Percentiles rank a stretch among this genome's conserved stretches.
Conservation (phyloP, 1,140 invertebrate genomes). For the Lasioglossum baleicum region DNA sequence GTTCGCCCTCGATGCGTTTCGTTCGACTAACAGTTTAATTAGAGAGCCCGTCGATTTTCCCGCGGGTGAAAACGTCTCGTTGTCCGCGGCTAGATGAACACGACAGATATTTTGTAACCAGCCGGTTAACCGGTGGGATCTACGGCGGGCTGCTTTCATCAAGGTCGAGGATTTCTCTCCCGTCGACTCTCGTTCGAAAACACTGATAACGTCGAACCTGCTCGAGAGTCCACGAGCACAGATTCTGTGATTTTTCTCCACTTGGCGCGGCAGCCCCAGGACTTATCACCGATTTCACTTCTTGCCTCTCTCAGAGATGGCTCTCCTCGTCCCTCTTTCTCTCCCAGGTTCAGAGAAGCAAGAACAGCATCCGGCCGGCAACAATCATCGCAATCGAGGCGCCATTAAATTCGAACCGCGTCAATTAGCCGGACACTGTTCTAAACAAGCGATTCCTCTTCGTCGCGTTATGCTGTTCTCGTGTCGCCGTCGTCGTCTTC, state of each 20-base stretch:
- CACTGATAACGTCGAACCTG: conserved; percentile 52
- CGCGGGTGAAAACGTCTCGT: conserved; percentile 29
- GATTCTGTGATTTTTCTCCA: conserved; percentile 36
- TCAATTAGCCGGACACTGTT: conserved; percentile 42
- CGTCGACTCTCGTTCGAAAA: conserved; percentile 18
- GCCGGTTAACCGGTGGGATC: conserved; percentile 15
- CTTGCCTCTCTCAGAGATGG: background rate
- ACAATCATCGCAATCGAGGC: background rate
- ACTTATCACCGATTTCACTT: conserved; percentile 50
- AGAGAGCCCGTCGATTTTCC: conserved; percentile 37
- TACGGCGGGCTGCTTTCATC: conserved; percentile 50
- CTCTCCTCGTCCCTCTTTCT: background rate
- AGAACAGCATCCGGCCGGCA: background rate
- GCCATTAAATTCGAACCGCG: background rate
- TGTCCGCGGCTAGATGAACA: conserved; percentile 35
- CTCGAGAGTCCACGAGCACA: background rate
- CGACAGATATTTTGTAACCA: conserved; percentile 43
- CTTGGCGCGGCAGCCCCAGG: too few species aligned
- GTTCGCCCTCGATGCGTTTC: conserved; percentile 24
- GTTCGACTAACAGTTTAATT: conserved; percentile 42
- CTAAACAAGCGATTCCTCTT: conserved; percentile 48
- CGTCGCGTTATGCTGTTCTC: background rate
- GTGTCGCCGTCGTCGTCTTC: conserved; percentile 9
- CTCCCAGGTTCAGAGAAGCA: background rate
- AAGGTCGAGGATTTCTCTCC: conserved; percentile 46